Percentiles rank a stretch among this genome's conserved stretches.
Evolutionary conservation across 2,888 invertebrate species (phyloP).

Genomic region (Drosophila hamatofila): DNA sequence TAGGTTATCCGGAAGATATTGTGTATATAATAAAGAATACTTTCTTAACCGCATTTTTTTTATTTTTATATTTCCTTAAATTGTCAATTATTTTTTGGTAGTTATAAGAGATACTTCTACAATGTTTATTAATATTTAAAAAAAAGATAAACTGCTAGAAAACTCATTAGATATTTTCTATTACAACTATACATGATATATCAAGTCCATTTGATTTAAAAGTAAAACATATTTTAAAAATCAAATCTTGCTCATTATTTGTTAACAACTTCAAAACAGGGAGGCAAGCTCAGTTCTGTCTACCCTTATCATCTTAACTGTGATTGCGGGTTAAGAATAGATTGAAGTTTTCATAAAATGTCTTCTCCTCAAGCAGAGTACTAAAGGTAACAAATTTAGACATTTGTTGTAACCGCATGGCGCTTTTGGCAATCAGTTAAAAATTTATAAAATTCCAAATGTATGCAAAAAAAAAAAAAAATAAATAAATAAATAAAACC

Average conservation of each 20-base stretch:
- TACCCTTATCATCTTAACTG: background rate
- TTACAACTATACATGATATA: background rate
- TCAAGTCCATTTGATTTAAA: background rate
- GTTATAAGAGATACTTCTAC: no score
- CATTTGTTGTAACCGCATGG: constrained; percentile 14
- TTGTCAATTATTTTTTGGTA: no score
- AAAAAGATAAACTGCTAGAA: no score
- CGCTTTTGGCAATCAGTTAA: constrained; percentile 36
- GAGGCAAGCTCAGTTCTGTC: background rate
- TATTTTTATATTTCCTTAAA: no score
- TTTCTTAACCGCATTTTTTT: no score
- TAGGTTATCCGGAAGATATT: background rate
- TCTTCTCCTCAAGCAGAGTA: background rate
- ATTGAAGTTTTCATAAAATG: background rate
- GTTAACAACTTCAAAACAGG: no score
- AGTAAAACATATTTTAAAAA: no score
- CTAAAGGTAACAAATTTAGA: constrained; percentile 7
- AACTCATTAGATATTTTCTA: no score
- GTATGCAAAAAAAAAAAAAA: constrained; percentile 37
- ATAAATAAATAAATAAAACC: constrained; percentile 48
- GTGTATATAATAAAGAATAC: no score
- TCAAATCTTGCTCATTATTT: no score
- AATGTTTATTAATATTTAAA: no score
- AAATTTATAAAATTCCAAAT: constrained; percentile 35
- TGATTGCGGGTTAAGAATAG: background rate